phyloP scores from a whole-genome alignment of 2,113 vertebrate genomes.

The Actinemys pallida region DNA sequence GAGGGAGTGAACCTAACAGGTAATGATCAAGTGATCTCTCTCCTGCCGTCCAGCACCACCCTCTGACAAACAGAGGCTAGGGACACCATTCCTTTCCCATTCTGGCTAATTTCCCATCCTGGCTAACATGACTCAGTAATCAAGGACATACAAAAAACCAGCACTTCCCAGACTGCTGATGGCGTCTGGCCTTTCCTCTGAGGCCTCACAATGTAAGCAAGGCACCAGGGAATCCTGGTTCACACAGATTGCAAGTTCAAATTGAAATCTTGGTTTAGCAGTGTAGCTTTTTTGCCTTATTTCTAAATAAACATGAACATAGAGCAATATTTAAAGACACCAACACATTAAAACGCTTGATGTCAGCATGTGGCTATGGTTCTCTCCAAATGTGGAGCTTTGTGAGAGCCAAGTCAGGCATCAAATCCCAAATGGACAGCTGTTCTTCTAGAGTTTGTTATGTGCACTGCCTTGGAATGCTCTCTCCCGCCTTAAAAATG shows the following conservation, averaged over 20 bases:
- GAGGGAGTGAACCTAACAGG: too few species aligned
- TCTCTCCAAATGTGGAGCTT: not conserved
- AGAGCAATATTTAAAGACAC: not conserved
- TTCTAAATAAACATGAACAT: not conserved
- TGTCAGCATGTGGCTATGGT: not conserved
- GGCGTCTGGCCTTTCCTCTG: constrained; percentile 1
- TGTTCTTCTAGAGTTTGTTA: not conserved
- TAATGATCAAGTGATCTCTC: too few species aligned
- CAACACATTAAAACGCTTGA: not conserved
- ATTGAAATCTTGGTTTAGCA: not conserved
- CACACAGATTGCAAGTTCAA: not conserved
- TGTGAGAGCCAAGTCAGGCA: not conserved
- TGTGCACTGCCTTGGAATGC: not conserved
- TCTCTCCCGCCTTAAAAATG: not conserved
- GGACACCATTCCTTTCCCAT: too few species aligned
- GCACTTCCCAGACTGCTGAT: not conserved
- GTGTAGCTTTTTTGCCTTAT: not conserved
- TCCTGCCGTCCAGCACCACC: too few species aligned
- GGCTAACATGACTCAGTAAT: too few species aligned
- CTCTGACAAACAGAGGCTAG: too few species aligned
- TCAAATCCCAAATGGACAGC: not conserved
- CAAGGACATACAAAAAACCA: not conserved
- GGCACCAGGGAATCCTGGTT: not conserved
- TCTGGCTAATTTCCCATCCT: too few species aligned
- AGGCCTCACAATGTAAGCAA: not conserved